Conservation (phyloP, 64 coral and sea anemone genomes). For the Stichodactyla mertensii region DNA sequence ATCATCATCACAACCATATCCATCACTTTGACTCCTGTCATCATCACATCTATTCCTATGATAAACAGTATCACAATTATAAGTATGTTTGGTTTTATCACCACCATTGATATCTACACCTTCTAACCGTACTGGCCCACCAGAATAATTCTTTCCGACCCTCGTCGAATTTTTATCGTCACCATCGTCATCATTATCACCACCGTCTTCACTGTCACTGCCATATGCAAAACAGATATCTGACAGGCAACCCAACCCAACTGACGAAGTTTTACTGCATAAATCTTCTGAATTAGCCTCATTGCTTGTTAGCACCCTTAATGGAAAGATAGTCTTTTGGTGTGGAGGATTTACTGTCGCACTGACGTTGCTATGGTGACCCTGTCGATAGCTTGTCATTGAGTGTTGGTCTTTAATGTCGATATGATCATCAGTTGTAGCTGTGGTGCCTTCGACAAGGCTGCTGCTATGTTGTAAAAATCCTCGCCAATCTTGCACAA, state of each 20-base stretch:
- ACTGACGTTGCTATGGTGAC: neutral
- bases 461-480: conserved; percentile 30
- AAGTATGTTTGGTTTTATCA: neutral
- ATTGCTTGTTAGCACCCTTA: neutral
- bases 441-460: neutral
- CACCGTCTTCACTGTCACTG: neutral
- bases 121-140: neutral
- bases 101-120: neutral
- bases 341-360: neutral
- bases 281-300: neutral
- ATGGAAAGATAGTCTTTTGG: neutral
- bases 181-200: conserved; percentile 3
- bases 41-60: neutral
- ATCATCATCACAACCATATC: no score
- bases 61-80: neutral
- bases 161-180: no score
- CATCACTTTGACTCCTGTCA: no score
- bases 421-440: neutral
- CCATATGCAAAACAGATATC: neutral
- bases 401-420: neutral
- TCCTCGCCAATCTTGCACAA: conserved; percentile 49
- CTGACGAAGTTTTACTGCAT: neutral
- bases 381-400: neutral
- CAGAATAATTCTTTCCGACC: neutral
- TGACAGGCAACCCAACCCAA: neutral